Evolutionary conservation across 1,140 invertebrate species (phyloP).

Genomic region (Hirudo medicinalis): DNA sequence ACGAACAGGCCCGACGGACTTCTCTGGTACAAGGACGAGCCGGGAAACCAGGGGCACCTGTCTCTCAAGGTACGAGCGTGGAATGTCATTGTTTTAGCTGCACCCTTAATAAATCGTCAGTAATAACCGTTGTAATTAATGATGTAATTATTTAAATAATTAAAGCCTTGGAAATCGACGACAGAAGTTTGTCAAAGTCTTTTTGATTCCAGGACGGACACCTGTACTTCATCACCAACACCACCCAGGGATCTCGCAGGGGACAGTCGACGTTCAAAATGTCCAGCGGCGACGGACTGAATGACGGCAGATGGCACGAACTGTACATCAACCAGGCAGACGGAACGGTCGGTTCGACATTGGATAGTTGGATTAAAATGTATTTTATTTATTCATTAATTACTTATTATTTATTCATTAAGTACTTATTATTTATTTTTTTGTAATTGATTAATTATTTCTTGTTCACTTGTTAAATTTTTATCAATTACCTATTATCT

Average conservation of each 20-base stretch:
- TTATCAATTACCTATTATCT: too few relatives aligned
- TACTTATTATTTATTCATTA: not conserved
- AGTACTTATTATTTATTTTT: too few relatives aligned
- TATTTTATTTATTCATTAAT: not conserved
- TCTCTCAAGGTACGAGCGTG: conserved; percentile 29
- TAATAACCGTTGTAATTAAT: too few relatives aligned
- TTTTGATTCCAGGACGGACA: conserved; percentile 8
- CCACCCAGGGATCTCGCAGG: not conserved
- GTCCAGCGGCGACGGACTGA: not conserved
- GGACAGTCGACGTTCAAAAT: conserved; percentile 7
- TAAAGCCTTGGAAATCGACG: too few relatives aligned
- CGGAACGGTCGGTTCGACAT: conserved; percentile 8
- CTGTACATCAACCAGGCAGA: conserved; percentile 11
- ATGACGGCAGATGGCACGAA: conserved; percentile 20
- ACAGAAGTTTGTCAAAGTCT: too few relatives aligned
- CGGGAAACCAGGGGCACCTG: conserved; percentile 27
- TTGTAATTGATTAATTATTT: too few relatives aligned
- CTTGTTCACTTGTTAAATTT: too few relatives aligned
- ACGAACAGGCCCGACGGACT: conserved; percentile 29
- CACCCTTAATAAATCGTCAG: not conserved
- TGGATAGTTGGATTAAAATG: not conserved
- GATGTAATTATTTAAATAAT: too few relatives aligned
- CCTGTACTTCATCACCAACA: conserved; percentile 9
- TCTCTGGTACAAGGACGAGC: conserved; percentile 29
- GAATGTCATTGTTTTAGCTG: not conserved